Conservation (phyloP, 2,888 invertebrate species). For the Schizaphis graminum region DNA sequence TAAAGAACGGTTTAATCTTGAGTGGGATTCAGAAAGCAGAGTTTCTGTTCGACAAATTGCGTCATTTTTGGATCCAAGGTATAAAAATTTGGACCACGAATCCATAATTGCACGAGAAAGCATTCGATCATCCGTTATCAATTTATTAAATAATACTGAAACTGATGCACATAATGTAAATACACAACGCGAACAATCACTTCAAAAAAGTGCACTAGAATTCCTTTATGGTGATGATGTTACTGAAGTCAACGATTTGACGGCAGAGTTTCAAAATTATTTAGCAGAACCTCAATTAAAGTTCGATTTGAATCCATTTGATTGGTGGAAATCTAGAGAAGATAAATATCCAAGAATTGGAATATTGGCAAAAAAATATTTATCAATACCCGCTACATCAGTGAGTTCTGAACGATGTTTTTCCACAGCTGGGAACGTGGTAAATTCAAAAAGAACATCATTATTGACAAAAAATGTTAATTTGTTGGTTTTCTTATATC, state of each 20-base stretch:
- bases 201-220: too few species aligned
- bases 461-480: neutral
- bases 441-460: neutral
- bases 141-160: neutral
- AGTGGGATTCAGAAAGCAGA: neutral
- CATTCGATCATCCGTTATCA: neutral
- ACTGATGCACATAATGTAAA: too few species aligned
- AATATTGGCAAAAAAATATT: neutral
- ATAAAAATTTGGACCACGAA: neutral
- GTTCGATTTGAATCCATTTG: slow-evolving; percentile 8
- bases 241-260: too few species aligned
- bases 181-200: too few species aligned
- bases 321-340: neutral
- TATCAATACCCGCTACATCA: neutral
- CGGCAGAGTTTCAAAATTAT: too few species aligned
- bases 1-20: neutral
- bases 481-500: neutral
- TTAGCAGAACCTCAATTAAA: neutral
- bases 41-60: neutral
- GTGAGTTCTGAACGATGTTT: neutral
- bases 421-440: neutral
- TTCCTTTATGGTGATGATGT: too few species aligned
- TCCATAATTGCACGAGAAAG: neutral
- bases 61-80: neutral
- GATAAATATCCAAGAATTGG: neutral